Base-by-base conservation (phyloP, 2,888 invertebrate genomes). In the Macaria notata region DNA sequence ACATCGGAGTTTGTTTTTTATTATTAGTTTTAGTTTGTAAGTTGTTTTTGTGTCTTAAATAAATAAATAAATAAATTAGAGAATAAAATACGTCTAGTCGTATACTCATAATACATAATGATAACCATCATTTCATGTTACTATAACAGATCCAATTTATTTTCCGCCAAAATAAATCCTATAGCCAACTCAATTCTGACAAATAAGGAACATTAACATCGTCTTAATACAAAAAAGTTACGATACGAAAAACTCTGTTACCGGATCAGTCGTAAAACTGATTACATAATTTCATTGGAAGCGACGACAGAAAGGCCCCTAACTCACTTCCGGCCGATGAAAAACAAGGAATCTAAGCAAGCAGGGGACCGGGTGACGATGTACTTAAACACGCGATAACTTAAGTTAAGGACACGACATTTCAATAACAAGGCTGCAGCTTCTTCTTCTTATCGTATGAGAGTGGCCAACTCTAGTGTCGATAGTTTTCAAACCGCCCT, bases 251-350 rank as follows among this genome's bases (percentile, higher is more conserved):
- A 83, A 78, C 76, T 75, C 75, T 71, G 72, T 72, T 74, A 74
- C 74, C 82, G 82, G 83, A 82, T 81, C 80, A 81, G 74, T 83
- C 83, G 84, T 86, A 84, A 86, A 86, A 84, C 81, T 84, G 84
- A 86, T 86, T 86, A 85, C 83, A 83, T 86, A 84, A 86, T 86
- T 84, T 83, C 80, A 86, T 87, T 84, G 84, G 82, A 78, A 81
- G 84, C 81, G 83, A 78, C 84, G 84, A 82, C 81, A 79, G 81
- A 82, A 78, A 75, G 79, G 76, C 74, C 76, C 78, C 81, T 81
- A 81, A 83, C 83, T 83, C 79, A 82, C 79, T 83, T 79, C 78
- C 76, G 75, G 72, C 74, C 77, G 78, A 78, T 83, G 79, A 85
- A 86, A 86, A 86, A 86, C 85, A 86, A 84, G 81, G 75, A 82